These are phyloP conservation scores for Uropetala carovei DNA, from an alignment of 2,888 invertebrate genomes.

Conservation along the genomic window DNA sequence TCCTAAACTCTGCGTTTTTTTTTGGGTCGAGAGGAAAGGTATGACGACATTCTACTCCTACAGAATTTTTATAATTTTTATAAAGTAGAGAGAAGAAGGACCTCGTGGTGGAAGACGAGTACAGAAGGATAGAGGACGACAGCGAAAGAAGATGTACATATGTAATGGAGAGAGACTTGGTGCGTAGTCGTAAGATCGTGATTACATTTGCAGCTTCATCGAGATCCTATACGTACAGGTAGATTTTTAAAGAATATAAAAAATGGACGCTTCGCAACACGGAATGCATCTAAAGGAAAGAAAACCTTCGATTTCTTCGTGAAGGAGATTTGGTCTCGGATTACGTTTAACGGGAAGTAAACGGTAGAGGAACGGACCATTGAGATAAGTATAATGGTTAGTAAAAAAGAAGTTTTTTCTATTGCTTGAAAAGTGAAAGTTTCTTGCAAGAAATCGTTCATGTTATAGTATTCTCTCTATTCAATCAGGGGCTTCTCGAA, in stretches of 20 bases:
- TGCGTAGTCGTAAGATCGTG: neutral
- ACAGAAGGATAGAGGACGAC: neutral
- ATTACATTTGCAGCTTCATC: constrained; percentile 43
- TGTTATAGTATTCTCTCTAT: too few relatives aligned
- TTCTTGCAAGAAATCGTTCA: too few relatives aligned
- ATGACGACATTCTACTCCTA: too few relatives aligned
- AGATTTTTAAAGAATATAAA: neutral
- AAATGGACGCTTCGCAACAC: neutral
- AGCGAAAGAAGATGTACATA: neutral
- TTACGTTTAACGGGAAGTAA: neutral
- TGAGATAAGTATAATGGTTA: too few relatives aligned
- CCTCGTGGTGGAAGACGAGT: too few relatives aligned
- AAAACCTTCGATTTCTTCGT: neutral
- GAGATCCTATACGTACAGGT: constrained; percentile 27
- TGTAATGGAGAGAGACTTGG: neutral
- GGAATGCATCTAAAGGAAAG: neutral
- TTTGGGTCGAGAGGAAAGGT: too few relatives aligned
- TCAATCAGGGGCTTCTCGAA: too few relatives aligned
- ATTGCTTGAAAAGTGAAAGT: too few relatives aligned
- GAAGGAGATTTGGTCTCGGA: neutral
- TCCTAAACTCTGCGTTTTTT: too few relatives aligned
- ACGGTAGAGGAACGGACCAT: too few relatives aligned
- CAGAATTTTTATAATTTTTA: neutral
- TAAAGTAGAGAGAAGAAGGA: neutral
- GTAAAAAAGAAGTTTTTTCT: too few relatives aligned